Evolutionary conservation across 2,113 vertebrate species (phyloP), one percentile per base, ranked within the genome.

Genomic region (Nestor notabilis): DNA sequence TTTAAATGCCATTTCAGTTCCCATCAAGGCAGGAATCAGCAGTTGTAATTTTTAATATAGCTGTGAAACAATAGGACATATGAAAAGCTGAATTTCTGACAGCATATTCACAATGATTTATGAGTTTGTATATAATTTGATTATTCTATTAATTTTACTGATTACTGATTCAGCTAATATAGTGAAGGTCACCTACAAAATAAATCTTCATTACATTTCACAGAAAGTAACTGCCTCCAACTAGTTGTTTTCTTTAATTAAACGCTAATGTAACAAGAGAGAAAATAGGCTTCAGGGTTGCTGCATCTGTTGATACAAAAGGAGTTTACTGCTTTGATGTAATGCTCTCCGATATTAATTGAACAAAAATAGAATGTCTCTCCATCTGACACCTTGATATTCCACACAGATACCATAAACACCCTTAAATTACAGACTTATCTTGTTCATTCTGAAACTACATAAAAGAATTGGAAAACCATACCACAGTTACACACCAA

Each of bases 121-220:
- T 99, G 98, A 98, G 98, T 98, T 98, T 98, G 98, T 98, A 98
- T 98, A 98, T 98, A 99, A 99, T 99, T 98, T 99, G 98, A 99
- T 99, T 99, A 99, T 99, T 98, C 98, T 98, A 98, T 99, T 99
- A 99, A 99, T 99, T 99, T 98, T 98, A 98, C 97, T 98, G 98
- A 99, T 99, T 99, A 99, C 97, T 97, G 97, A 96, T 98, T 97
- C 97, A 97, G 98, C 97, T 98, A 99, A 98, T 98, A 98, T 97
- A 98, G 97, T 97, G 98, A 99, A 99, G 98, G 98, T 99, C 98
- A 98, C 98, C 98, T 98, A 97, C 97, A 99, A 98, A 99, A 98
- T 98, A 99, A 99, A 99, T 99, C 98, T 98, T 98, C 98, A 98
- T 98, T 98, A 98, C 95, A 95, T 98, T 98, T 97, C 96, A 97